Conservation (phyloP, 2,888 invertebrate species). For the Troilus luridus region DNA sequence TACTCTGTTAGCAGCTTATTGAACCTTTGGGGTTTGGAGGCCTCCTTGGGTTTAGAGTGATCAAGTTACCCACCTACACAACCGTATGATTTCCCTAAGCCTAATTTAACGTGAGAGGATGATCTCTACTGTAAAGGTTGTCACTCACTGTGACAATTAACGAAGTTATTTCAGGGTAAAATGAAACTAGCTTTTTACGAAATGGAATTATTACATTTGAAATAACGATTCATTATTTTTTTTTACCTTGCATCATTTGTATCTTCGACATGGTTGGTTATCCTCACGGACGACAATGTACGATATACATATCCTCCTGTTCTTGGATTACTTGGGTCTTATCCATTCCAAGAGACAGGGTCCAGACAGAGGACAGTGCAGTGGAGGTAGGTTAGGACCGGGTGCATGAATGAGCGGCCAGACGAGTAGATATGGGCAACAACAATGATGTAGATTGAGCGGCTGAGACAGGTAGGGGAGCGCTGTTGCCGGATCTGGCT, state of each 20-base stretch:
- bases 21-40: too few relatives aligned
- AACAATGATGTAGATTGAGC: slow-evolving; percentile 56
- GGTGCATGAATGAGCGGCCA: slow-evolving; percentile 6
- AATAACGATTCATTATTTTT: neutral
- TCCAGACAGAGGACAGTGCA: neutral
- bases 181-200: neutral
- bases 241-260: neutral
- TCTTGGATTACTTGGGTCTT: neutral
- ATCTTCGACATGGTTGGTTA: too few relatives aligned
- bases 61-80: too few relatives aligned
- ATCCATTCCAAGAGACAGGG: neutral
- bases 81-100: neutral
- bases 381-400: slow-evolving; percentile 43
- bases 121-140: neutral
- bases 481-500: slow-evolving; percentile 54
- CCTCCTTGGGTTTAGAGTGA: too few relatives aligned
- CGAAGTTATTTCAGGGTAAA: neutral
- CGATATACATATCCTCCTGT: neutral
- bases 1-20: too few relatives aligned
- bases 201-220: neutral
- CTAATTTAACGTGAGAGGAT: neutral
- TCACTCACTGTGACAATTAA: neutral
- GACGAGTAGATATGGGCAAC: slow-evolving; percentile 24
- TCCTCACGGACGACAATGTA: neutral
- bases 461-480: slow-evolving; percentile 55